phyloP scores from a whole-genome alignment of 2,113 vertebrate genomes.

The Neodon shergylaensis region DNA sequence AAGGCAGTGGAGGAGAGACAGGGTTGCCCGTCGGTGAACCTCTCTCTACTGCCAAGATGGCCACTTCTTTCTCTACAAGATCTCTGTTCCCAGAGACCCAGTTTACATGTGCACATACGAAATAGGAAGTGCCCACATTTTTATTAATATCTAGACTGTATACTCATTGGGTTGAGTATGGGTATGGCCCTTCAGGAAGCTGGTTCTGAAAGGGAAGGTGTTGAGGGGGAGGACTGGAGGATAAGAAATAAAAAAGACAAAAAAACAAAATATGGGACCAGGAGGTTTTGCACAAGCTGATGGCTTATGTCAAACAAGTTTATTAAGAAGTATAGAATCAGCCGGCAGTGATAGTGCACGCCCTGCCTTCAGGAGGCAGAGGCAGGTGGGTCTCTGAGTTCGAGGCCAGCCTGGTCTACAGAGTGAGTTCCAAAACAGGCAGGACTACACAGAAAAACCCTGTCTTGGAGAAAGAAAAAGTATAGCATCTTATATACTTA shows the following conservation, averaged over 20 bases:
- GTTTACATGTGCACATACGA: background rate
- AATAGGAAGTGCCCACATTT: background rate
- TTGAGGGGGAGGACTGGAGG: background rate
- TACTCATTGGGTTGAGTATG: background rate
- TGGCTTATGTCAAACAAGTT: background rate
- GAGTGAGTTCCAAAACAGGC: background rate
- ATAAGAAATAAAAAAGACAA: background rate
- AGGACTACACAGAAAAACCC: background rate
- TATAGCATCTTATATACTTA: background rate
- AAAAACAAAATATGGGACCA: background rate
- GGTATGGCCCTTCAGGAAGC: background rate
- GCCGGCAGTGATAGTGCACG: background rate
- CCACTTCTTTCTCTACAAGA: background rate
- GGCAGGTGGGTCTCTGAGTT: background rate
- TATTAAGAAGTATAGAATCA: background rate
- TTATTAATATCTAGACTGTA: background rate
- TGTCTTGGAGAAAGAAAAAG: background rate
- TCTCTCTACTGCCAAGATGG: background rate
- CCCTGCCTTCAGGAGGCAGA: background rate
- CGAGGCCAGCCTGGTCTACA: background rate
- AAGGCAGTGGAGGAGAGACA: fast-evolving
- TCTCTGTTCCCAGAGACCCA: background rate
- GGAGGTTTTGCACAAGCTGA: background rate
- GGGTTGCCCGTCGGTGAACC: background rate
- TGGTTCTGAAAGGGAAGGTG: background rate